Conservation (phyloP, 2,888 invertebrate species). For the Drepanosiphum platanoidis region DNA sequence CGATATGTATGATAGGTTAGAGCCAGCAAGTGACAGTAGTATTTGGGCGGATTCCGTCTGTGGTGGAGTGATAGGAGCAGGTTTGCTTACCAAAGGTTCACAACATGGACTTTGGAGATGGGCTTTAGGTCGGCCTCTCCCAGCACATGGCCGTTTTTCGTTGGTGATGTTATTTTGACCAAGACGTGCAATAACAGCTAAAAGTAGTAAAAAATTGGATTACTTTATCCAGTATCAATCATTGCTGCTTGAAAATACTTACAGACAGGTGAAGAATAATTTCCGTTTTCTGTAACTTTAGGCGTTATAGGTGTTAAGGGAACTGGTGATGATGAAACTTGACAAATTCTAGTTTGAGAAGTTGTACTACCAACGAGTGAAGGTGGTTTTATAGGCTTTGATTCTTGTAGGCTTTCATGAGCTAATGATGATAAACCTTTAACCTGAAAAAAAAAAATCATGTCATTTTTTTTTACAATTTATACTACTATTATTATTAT, state of each 20-base stretch:
- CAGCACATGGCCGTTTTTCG: conserved; percentile 54
- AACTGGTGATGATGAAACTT: conserved; percentile 47
- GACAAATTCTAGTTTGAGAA: conserved; percentile 57
- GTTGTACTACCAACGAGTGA: conserved; percentile 45
- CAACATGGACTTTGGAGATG: conserved; percentile 59
- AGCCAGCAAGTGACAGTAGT: conserved; percentile 66
- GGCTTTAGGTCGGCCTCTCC: conserved; percentile 56
- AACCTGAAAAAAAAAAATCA: conserved; percentile 33
- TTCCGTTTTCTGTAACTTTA: conserved; percentile 49
- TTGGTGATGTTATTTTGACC: conserved; percentile 51
- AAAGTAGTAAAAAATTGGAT: background rate
- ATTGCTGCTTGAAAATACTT: background rate
- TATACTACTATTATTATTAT: no score
- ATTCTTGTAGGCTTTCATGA: conserved; percentile 58
- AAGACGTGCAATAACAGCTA: conserved; percentile 58
- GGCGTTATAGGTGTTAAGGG: conserved; percentile 26
- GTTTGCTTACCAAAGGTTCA: conserved; percentile 54
- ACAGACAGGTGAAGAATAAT: conserved; percentile 53
- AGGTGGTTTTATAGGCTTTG: conserved; percentile 56
- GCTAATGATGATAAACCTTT: conserved; percentile 56
- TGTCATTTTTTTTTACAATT: background rate
- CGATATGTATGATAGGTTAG: conserved; percentile 55
- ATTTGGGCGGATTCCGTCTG: conserved; percentile 66
- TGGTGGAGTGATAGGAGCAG: conserved; percentile 63
- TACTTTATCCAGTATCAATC: background rate